Conservation (phyloP, 1,140 invertebrate species). For the Camponotus pennsylvanicus region DNA sequence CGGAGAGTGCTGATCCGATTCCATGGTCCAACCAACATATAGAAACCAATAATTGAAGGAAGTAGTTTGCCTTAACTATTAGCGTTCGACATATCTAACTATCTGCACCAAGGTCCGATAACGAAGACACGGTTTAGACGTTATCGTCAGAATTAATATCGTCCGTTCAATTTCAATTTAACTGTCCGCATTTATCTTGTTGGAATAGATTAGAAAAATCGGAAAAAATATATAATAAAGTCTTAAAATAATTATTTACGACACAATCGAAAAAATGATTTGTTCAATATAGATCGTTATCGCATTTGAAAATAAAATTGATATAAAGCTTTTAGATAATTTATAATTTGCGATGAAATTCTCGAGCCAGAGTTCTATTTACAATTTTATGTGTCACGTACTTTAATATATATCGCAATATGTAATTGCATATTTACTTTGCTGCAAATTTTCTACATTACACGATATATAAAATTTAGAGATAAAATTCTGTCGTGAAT, state of each 20-base stretch:
- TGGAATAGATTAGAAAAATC: constrained; percentile 29
- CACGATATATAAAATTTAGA: too few relatives aligned
- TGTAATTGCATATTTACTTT: too few relatives aligned
- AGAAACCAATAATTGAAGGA: constrained; percentile 65
- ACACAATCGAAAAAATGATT: background rate
- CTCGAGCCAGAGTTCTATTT: too few relatives aligned
- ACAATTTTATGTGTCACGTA: too few relatives aligned
- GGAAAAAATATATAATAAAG: background rate
- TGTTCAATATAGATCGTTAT: background rate
- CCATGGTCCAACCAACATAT: background rate
- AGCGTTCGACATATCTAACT: constrained; percentile 17
- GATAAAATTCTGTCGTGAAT: too few relatives aligned
- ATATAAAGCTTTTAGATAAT: too few relatives aligned
- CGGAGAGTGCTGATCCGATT: constrained; percentile 48
- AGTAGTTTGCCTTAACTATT: constrained; percentile 65
- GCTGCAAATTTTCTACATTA: too few relatives aligned
- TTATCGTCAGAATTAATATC: constrained; percentile 52
- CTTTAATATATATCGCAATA: too few relatives aligned
- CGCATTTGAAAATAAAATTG: background rate
- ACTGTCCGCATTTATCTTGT: background rate
- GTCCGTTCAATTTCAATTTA: constrained; percentile 42
- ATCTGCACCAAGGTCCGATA: constrained; percentile 32
- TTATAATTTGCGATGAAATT: too few relatives aligned
- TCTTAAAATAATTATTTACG: constrained; percentile 4
- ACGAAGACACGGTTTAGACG: constrained; percentile 16